Conservation (phyloP, 2,113 vertebrate genomes). For the Reinhardtius hippoglossoides region DNA sequence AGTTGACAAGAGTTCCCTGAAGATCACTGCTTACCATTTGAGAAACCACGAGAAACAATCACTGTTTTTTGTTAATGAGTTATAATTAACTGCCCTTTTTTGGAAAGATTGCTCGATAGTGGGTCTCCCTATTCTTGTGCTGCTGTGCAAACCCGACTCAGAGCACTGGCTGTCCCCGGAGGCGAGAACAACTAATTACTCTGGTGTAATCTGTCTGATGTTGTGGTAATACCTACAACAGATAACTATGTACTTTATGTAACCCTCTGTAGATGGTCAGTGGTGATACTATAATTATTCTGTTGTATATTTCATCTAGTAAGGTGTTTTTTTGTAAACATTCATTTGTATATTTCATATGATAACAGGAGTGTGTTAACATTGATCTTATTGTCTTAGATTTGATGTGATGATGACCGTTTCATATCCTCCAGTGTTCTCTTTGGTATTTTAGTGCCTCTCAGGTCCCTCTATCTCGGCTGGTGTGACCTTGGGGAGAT, state of each 20-base stretch:
- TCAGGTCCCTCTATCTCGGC: not conserved
- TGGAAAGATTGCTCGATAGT: not conserved
- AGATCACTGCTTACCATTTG: not conserved
- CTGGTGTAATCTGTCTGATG: slow-evolving; percentile 33
- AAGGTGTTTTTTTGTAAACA: no score
- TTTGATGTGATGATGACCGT: not conserved
- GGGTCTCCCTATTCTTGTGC: not conserved
- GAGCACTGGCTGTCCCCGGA: slow-evolving; percentile 24
- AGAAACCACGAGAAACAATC: not conserved
- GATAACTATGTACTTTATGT: not conserved
- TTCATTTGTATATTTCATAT: not conserved
- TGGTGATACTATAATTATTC: no score
- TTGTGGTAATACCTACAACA: slow-evolving; percentile 11
- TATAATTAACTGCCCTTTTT: slow-evolving; percentile 1
- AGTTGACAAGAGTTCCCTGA: not conserved
- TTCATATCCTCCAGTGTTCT: not conserved
- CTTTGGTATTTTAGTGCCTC: not conserved
- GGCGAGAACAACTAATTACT: slow-evolving; percentile 47
- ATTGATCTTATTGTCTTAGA: not conserved
- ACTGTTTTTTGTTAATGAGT: not conserved
- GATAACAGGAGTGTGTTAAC: not conserved
- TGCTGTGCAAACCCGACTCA: slow-evolving; percentile 1
- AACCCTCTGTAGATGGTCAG: not conserved
- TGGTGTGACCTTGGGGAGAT: not conserved
- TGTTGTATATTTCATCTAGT: no score